A percentile compares a stretch with the other conserved stretches of the same genome.
Conservation (phyloP, 2,113 vertebrate genomes). For the Ciconia stormi region DNA sequence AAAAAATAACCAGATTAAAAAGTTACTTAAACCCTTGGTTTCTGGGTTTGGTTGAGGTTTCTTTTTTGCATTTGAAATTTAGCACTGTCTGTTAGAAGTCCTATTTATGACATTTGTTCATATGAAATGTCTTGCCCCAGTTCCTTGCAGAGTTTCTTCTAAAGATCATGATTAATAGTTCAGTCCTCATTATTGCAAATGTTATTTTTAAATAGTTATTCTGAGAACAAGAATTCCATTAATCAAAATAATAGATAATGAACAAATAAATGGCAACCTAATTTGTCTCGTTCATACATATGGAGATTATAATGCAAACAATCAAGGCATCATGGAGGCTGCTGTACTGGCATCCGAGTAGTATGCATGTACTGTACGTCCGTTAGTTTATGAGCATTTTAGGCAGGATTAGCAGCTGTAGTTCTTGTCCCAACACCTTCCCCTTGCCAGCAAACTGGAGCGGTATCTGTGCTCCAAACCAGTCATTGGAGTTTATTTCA, state of each 20-base stretch:
- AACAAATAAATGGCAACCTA: conserved; percentile 83
- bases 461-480: neutral
- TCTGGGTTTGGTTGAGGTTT: neutral
- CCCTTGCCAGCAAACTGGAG: neutral
- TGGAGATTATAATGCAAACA: conserved; percentile 66
- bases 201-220: conserved; percentile 72
- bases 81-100: conserved; percentile 1
- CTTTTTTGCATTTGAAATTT: neutral
- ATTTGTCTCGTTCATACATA: conserved; percentile 82
- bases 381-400: neutral
- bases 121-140: conserved; percentile 7
- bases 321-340: conserved; percentile 70
- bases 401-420: neutral
- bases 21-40: neutral
- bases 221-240: conserved; percentile 79
- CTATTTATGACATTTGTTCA: conserved; percentile 49
- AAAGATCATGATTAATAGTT: conserved; percentile 69
- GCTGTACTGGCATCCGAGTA: conserved; percentile 57
- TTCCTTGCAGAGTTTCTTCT: conserved; percentile 51
- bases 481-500: neutral
- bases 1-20: neutral
- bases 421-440: neutral
- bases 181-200: conserved; percentile 72
- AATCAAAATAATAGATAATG: conserved; percentile 87
- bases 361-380: neutral